phyloP scores from a whole-genome alignment of 2,888 invertebrate genomes.

The Arge pagana region DNA sequence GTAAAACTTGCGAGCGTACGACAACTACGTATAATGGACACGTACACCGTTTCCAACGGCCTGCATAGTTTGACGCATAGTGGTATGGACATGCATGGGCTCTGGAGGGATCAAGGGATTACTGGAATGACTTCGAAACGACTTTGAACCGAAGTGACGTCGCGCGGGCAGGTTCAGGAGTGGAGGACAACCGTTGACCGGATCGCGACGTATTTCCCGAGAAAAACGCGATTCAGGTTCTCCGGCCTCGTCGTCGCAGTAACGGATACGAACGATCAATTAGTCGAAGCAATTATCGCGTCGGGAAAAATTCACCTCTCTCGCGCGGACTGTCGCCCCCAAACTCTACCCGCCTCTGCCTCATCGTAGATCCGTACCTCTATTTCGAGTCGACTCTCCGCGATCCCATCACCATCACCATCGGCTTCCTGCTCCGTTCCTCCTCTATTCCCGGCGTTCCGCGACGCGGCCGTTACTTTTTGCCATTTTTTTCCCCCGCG shows the following conservation, averaged over 20 bases:
- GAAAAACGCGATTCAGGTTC: slow-evolving; percentile 26
- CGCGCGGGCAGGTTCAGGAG: slow-evolving; percentile 37
- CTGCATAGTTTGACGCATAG: too few relatives aligned
- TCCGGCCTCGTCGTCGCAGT: slow-evolving; percentile 7
- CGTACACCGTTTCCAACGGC: too few relatives aligned
- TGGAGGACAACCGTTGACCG: slow-evolving; percentile 37
- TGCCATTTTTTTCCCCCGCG: background rate
- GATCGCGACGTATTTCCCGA: slow-evolving; percentile 37
- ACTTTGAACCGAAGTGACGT: slow-evolving; percentile 22
- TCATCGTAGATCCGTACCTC: too few relatives aligned
- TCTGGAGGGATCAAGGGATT: background rate
- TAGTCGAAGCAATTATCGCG: too few relatives aligned
- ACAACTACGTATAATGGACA: too few relatives aligned
- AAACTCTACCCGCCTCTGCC: too few relatives aligned
- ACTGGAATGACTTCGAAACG: background rate
- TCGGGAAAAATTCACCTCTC: too few relatives aligned
- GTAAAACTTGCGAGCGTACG: too few relatives aligned
- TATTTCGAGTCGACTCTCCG: too few relatives aligned
- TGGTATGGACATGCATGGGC: background rate
- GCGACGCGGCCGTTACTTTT: slow-evolving; percentile 18
- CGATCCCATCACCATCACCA: slow-evolving; percentile 12
- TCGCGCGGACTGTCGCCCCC: too few relatives aligned
- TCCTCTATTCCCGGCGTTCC: slow-evolving; percentile 15
- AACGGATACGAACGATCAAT: slow-evolving; percentile 14
- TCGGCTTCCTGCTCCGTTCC: slow-evolving; percentile 21